Evolutionary conservation across 2,888 invertebrate genomes (phyloP).

Genomic region (Deilephila porcellus): DNA sequence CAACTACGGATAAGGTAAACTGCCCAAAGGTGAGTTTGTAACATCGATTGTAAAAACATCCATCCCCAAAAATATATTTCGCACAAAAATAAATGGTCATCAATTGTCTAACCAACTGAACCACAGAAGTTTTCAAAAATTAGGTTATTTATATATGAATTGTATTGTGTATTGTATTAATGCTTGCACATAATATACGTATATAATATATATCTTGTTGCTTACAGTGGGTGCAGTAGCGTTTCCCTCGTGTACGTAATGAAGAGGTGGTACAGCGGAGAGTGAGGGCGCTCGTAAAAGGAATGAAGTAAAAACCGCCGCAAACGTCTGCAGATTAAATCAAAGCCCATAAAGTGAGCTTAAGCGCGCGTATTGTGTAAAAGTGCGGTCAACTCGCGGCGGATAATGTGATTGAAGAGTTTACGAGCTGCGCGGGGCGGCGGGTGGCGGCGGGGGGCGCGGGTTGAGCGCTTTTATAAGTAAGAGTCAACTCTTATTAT

Average conservation of each 20-base stretch:
- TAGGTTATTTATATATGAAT: no score
- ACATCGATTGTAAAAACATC: no score
- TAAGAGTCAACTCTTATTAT: neutral
- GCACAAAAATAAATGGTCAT: no score
- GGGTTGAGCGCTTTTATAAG: neutral
- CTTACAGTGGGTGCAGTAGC: neutral
- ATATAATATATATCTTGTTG: neutral
- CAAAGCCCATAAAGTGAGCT: slow-evolving; percentile 33
- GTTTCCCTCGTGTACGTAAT: neutral
- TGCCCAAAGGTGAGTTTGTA: no score
- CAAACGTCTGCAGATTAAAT: slow-evolving; percentile 34
- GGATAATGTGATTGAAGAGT: slow-evolving; percentile 35
- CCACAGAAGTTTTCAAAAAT: no score
- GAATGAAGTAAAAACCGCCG: slow-evolving; percentile 26
- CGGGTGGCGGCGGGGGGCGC: neutral
- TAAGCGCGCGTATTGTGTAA: slow-evolving; percentile 31
- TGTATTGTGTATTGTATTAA: no score
- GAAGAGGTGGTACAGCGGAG: neutral
- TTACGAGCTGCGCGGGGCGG: slow-evolving; percentile 28
- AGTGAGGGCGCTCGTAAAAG: slow-evolving; percentile 24
- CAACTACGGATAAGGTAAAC: no score
- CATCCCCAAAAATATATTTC: no score
- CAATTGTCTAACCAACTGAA: no score
- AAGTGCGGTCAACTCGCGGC: slow-evolving; percentile 33
- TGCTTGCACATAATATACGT: no score